A percentile compares a stretch with the other conserved stretches of the same genome.
Conservation (phyloP, 1,140 invertebrate species). For the Calephelis virginiensis region DNA sequence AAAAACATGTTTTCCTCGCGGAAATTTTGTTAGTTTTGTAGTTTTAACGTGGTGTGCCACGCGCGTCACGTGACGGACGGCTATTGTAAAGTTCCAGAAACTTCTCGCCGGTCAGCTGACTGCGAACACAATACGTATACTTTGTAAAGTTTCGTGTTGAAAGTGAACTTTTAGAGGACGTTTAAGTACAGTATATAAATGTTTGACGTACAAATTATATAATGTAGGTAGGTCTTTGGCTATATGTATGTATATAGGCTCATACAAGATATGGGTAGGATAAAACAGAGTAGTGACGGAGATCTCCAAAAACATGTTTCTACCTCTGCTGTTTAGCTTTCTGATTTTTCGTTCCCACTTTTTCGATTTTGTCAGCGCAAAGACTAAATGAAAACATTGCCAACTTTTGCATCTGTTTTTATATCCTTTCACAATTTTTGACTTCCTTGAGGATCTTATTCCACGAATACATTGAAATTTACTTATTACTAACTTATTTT, state of each 20-base stretch:
- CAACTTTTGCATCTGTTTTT: no score
- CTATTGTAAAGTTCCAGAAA: conserved; percentile 24
- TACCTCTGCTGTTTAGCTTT: no score
- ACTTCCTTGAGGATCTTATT: no score
- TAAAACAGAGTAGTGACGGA: no score
- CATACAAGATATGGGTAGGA: not conserved
- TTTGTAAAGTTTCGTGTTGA: conserved; percentile 15
- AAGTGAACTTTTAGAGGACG: conserved; percentile 14
- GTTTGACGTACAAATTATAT: not conserved
- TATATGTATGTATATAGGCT: not conserved
- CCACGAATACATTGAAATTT: no score
- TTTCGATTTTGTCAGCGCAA: no score
- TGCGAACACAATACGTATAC: conserved; percentile 28
- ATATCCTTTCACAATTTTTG: no score
- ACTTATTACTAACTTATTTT: no score
- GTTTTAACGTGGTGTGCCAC: conserved; percentile 39
- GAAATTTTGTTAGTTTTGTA: conserved; percentile 58
- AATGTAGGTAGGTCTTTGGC: not conserved
- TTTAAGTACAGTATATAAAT: conserved; percentile 12
- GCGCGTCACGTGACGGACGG: conserved; percentile 42
- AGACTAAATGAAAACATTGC: no score
- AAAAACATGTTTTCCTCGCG: conserved; percentile 71
- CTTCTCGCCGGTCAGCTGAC: conserved; percentile 41
- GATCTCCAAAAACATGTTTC: no score
- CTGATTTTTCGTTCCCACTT: no score